Base-by-base conservation (phyloP, 1,140 invertebrate genomes). In the Trypoxylus dichotomus region DNA sequence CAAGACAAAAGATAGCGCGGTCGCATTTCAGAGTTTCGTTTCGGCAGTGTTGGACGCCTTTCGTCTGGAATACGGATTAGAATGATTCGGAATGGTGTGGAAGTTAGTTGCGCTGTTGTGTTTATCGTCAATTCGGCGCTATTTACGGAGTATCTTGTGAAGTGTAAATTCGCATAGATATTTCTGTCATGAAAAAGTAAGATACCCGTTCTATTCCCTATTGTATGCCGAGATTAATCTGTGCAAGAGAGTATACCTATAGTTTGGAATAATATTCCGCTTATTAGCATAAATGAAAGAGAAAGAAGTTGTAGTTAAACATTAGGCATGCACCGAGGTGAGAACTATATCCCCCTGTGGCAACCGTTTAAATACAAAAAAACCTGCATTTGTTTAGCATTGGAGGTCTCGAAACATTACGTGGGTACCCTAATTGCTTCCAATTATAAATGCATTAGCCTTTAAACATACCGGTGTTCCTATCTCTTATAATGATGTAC, bases 391-490 rank as follows among this genome's bases (percentile, higher is more conserved):
- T 27, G 11, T 27, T 63, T 24, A 19, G 6, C 27, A 27, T 29
- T 3, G 24, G 21, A 68, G 47, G n/a, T 54, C n/a, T 54, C 47
- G 15, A 54, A 19, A 54, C 47, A 54, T 54, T 68, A 68, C 10
- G 27, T 68, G 25, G 60, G 27, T 68, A 68, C 27, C n/a, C 11
- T 68, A 68, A 68, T 24, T 68, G 60, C 60, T 68, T 1, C 27
- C 60, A 68, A 68, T 68, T 68, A 68, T 68, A 68, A 68, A 68
- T 27, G 60, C 60, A 68, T 68, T 68, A 68, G 60, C 24, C 60
- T 68, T n/a, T 54, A 54, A 54, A 54, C 19, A 54, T 19, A 54
- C 47, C 19, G n/a, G 5, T 15, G 19, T 54, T 19, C n/a, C 47
- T 54, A 54, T 54, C 15, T 54, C 19, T 54, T 54, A 2, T 54